A percentile compares a stretch with the other conserved stretches of the same genome.
phyloP scores from a whole-genome alignment of 2,888 invertebrate species.

The Ceramica pisi region DNA sequence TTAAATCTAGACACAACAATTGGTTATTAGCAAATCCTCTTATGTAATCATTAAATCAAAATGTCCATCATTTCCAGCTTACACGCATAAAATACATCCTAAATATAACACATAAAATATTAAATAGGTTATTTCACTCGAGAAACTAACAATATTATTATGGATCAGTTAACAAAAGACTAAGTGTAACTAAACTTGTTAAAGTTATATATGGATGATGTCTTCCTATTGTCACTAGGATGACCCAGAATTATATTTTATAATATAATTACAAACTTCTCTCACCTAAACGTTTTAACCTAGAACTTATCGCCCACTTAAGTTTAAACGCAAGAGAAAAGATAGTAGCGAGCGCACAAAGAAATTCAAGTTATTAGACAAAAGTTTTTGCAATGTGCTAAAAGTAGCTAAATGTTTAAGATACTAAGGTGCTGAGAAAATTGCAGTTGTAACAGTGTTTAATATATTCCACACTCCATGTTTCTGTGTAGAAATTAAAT shows the following conservation, averaged over 20 bases:
- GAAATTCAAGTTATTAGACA: constrained; percentile 41
- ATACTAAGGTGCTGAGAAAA: constrained; percentile 8
- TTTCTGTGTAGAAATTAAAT: constrained; percentile 23
- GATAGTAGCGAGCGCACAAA: constrained; percentile 20
- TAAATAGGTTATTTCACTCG: not conserved
- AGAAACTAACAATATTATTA: not conserved
- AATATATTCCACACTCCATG: constrained; percentile 2
- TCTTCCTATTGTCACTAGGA: not conserved
- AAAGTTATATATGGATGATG: not conserved
- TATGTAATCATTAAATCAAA: not conserved
- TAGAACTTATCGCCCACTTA: constrained; percentile 46
- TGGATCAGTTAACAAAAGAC: not conserved
- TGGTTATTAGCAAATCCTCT: not conserved
- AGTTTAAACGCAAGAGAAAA: constrained; percentile 36
- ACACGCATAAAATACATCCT: too few species aligned
- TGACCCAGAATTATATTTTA: constrained; percentile 1
- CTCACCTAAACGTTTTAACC: constrained; percentile 16
- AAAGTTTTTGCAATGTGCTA: constrained; percentile 41
- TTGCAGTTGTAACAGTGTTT: constrained; percentile 22
- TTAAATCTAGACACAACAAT: not conserved
- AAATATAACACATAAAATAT: not conserved
- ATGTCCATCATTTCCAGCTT: not conserved
- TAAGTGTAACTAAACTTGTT: not conserved
- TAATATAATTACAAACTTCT: constrained; percentile 18
- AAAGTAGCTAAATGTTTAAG: constrained; percentile 36